Percentiles rank a stretch among this genome's conserved stretches.
Conservation (phyloP, 2,888 invertebrate genomes). For the Troilus luridus region DNA sequence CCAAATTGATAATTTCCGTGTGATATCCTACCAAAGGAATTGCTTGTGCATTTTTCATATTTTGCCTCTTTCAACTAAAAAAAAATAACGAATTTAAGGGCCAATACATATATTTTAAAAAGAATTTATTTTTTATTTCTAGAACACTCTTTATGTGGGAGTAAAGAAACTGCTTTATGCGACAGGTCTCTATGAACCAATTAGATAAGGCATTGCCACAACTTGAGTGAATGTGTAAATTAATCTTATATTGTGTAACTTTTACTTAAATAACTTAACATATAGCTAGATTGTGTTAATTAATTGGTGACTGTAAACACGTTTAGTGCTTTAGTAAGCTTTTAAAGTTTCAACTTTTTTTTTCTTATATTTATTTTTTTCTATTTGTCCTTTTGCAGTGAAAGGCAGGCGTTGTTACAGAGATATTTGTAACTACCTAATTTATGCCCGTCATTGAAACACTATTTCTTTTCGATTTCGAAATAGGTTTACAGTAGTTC, state of each 20-base stretch:
- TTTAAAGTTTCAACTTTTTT: neutral
- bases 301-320: neutral
- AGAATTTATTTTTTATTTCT: neutral
- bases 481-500: neutral
- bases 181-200: neutral
- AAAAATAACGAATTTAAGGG: too few species aligned
- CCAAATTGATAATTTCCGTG: too few species aligned
- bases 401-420: neutral
- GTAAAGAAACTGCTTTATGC: neutral
- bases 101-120: neutral
- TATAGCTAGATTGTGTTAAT: slow-evolving; percentile 14
- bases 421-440: neutral
- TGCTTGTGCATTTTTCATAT: too few species aligned
- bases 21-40: too few species aligned
- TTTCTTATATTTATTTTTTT: neutral
- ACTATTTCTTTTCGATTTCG: neutral
- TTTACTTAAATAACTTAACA: neutral
- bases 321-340: neutral
- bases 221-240: neutral
- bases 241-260: neutral
- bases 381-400: neutral
- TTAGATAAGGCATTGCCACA: neutral
- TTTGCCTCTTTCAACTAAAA: too few species aligned
- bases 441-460: neutral
- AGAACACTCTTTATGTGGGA: neutral